Base-by-base conservation (phyloP, 2,113 vertebrate species). In the Malaclemys terrapin region DNA sequence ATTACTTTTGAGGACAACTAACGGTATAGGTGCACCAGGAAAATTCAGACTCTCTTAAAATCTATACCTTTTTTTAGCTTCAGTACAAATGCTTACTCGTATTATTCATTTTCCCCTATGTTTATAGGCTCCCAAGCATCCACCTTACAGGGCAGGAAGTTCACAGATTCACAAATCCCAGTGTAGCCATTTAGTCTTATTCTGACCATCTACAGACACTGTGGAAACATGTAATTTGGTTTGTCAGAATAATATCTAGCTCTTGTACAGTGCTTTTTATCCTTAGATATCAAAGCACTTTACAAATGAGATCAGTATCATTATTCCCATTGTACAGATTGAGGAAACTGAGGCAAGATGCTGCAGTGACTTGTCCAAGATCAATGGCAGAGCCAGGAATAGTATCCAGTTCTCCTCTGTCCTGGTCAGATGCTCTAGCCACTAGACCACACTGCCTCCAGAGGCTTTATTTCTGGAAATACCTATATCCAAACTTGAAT, bases 41-140 rank as follows among this genome's bases (percentile, higher is more conserved):
- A 94, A 90, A 35, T 29, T 1, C 6, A 35, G 4, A 5, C 52
- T 53, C 35, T 56, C 56, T 85, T 90, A 3, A 85, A 87, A n/a
- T 52, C 3, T 49, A 79, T 1, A 1, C 2, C 0, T 22, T 11
- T 80, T 59, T 86, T 31, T 76, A 3, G 0, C n/a, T 52, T 85
- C 19, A 20, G 4, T 35, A 81, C 35, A 84, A 85, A 93, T 83
- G 0, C 4, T 83, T 79, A 31, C 29, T 87, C 5, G 3, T 31
- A n/a, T 80, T 90, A 88, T 79, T 91, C 42, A 3, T 45, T 79
- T 95, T 31, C 0, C 1, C 5, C 10, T 49, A 10, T 57, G 57
- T 57, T 50, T 56, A 85, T 6, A 45, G 45, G 45, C 22, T 84
- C 47, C 14, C 3, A 62, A 5, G 2, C 14, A 8, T 79, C 85